Evolutionary conservation across 2,797 vertebrate genomes (phyloP), one percentile per base, ranked within the genome.

Genomic region (Melanotaenia maccullochi): DNA sequence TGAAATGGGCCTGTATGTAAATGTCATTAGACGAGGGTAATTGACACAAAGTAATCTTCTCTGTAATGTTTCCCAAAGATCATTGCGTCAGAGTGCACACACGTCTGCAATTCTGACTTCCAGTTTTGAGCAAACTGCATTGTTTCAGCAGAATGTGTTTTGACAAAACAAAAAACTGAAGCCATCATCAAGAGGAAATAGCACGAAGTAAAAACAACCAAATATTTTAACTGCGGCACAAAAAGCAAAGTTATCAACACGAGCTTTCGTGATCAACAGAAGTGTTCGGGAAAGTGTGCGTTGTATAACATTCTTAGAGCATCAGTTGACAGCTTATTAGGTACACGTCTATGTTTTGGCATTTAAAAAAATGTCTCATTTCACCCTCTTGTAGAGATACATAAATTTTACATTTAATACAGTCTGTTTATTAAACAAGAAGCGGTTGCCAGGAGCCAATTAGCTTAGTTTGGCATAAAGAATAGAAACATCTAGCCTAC

Each of bases 181-280:
- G 64, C 65, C 60, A 68, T 61, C 51, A 51, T 58, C 20, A 13
- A 71, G 72, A 74, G 73, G 83, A 84, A 89, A 78, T 73, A 81
- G 82, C 61, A 61, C 4, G 40, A n/a, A 74, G 65, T 55, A 11
- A 71, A 22, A 28, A 65, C 18, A 20, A 24, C 63, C 20, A 65
- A 33, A 71, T 49, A 33, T 35, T 75, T 62, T 3, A 55, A 57
- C 56, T 52, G 38, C 51, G 38, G 47, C 44, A 22, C 9, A 12
- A 18, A 47, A 1, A n/a, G 18, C 44, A 20, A 51, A 62, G 33
- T 52, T 52, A 40, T 40, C 24, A 57, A 47, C 55, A 14, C 32
- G 2, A 40, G 33, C 60, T 60, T 55, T 63, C n/a, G 40, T 54
- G n/a, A 30, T 49, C 16, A 30, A 56, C 38, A 60, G 1, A 2